Conservation (phyloP, 2,797 vertebrate species). For the Lepus oiostolus region DNA sequence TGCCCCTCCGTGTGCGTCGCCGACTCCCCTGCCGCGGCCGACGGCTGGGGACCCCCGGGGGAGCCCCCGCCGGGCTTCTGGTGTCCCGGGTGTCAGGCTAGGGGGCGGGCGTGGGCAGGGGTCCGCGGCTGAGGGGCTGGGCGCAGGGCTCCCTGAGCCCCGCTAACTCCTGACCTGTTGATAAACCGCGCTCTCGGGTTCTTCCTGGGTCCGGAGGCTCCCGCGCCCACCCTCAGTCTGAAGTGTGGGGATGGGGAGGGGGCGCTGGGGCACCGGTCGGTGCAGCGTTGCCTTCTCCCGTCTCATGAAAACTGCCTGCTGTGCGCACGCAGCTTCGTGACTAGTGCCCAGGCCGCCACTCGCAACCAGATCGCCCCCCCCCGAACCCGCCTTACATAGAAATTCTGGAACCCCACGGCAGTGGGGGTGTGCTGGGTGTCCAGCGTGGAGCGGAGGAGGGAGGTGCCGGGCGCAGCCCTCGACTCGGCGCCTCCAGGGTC, state of each 20-base stretch:
- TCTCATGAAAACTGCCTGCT: background rate
- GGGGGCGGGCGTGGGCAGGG: background rate
- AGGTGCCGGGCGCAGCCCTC: slow-evolving; percentile 64
- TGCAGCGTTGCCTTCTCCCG: background rate
- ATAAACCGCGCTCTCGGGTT: background rate
- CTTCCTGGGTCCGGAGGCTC: background rate
- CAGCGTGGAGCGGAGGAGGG: slow-evolving; percentile 72
- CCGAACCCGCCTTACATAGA: background rate
- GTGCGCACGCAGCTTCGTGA: background rate
- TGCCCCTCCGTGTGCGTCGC: background rate
- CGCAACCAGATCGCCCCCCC: background rate
- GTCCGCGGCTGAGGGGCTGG: background rate
- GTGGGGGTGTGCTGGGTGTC: slow-evolving; percentile 40
- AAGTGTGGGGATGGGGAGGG: slow-evolving; percentile 1
- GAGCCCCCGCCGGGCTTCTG: background rate
- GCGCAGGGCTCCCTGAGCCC: background rate
- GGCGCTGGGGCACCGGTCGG: background rate
- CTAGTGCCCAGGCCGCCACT: background rate
- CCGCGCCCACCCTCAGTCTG: background rate
- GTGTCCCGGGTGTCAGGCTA: background rate
- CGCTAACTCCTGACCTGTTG: slow-evolving; percentile 58
- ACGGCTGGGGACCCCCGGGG: background rate
- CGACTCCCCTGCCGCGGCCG: background rate
- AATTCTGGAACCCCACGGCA: background rate
- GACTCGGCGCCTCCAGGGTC: slow-evolving; percentile 75